These are phyloP conservation scores for Cliona cf. orientalis DNA, from an alignment of 37 sponge, comb jelly and placozoan genomes.

Conservation along the genomic window DNA sequence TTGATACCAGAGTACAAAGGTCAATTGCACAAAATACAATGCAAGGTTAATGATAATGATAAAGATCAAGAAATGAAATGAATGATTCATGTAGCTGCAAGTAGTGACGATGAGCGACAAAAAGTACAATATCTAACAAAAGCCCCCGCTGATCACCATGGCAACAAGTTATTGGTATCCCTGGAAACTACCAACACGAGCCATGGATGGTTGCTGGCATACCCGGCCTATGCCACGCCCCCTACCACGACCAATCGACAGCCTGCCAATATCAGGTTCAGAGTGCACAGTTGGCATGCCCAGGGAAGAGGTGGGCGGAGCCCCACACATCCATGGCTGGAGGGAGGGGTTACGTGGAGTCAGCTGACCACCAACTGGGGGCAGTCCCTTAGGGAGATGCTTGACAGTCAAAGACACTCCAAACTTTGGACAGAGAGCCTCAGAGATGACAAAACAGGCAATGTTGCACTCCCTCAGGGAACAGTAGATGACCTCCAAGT, in stretches of 20 bases:
- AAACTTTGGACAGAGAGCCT: constrained; percentile 72
- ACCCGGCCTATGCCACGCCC: constrained; percentile 44
- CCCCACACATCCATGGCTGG: background rate
- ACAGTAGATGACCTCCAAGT: constrained; percentile 59
- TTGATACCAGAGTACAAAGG: too few relatives aligned
- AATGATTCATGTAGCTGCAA: too few relatives aligned
- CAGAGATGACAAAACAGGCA: constrained; percentile 67
- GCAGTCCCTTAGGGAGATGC: constrained; percentile 52
- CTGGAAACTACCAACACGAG: too few relatives aligned
- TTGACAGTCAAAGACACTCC: constrained; percentile 43
- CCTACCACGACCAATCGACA: constrained; percentile 9
- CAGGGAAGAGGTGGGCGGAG: background rate
- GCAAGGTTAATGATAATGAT: too few relatives aligned
- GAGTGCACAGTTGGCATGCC: background rate
- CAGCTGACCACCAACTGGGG: background rate
- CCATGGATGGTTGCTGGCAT: too few relatives aligned
- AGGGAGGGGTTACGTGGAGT: constrained; percentile 2
- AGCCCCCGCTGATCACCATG: too few relatives aligned
- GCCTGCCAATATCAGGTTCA: too few relatives aligned
- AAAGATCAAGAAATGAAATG: too few relatives aligned
- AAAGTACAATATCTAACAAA: too few relatives aligned
- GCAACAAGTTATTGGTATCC: too few relatives aligned
- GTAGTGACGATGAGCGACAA: too few relatives aligned
- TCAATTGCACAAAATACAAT: too few relatives aligned
- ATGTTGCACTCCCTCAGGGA: constrained; percentile 53